phyloP scores from a whole-genome alignment of 2,113 vertebrate species.

The Lagopus muta region DNA sequence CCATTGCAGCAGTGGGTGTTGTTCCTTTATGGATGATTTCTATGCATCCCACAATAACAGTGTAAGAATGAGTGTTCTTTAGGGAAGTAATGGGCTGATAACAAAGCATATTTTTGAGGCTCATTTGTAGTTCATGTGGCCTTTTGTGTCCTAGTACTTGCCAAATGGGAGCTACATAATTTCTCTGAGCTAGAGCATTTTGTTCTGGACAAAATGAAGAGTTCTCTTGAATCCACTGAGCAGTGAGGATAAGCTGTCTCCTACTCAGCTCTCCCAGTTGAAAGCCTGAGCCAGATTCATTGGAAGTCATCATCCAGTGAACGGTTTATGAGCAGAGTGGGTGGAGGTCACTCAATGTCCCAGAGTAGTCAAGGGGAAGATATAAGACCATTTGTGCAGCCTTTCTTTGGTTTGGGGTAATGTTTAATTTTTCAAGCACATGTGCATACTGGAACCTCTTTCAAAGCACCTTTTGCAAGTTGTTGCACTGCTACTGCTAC shows the following conservation, averaged over 20 bases:
- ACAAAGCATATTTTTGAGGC: neutral
- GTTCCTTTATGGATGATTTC: neutral
- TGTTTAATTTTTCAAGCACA: neutral
- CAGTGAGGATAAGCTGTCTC: neutral
- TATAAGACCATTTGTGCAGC: neutral
- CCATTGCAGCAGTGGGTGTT: neutral
- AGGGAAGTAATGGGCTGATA: neutral
- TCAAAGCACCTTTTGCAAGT: neutral
- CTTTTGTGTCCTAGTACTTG: neutral
- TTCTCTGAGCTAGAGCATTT: neutral
- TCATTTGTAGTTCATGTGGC: neutral
- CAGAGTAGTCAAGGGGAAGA: neutral
- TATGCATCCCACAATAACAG: neutral
- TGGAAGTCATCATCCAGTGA: neutral
- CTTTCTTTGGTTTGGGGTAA: neutral
- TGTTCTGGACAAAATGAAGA: neutral
- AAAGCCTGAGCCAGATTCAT: neutral
- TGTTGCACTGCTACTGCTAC: neutral
- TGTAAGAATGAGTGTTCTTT: neutral
- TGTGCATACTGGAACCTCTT: neutral
- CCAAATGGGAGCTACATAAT: neutral
- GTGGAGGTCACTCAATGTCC: neutral
- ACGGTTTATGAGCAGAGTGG: neutral
- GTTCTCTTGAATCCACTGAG: neutral
- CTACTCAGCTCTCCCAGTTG: neutral